phyloP scores from a whole-genome alignment of 2,888 invertebrate species.

The Anodontia alba region DNA sequence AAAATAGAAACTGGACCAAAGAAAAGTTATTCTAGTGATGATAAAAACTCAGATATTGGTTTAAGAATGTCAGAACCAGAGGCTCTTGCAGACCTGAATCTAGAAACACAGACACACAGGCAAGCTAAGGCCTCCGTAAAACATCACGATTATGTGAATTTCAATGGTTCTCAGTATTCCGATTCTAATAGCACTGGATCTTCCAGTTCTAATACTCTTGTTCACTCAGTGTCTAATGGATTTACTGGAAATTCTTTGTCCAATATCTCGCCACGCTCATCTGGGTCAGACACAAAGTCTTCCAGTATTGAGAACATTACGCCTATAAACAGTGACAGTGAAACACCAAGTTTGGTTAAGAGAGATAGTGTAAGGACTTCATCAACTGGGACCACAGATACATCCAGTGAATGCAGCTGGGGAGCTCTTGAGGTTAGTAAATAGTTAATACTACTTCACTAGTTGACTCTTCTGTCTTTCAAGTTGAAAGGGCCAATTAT shows the following conservation, averaged over 20 bases:
- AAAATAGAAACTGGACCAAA: too few relatives aligned
- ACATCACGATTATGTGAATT: constrained; percentile 57
- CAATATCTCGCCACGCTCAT: constrained; percentile 50
- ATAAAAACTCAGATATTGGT: background rate
- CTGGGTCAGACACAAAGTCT: constrained; percentile 59
- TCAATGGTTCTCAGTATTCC: constrained; percentile 40
- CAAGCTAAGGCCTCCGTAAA: background rate
- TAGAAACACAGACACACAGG: background rate
- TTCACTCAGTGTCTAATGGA: constrained; percentile 42
- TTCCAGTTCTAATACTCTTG: constrained; percentile 35
- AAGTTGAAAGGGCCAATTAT: background rate
- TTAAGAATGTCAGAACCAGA: constrained; percentile 28
- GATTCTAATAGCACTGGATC: constrained; percentile 50
- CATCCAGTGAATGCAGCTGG: constrained; percentile 72
- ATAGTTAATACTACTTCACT: too few relatives aligned
- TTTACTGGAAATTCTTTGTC: constrained; percentile 39
- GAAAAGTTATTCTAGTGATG: background rate
- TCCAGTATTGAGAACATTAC: constrained; percentile 74
- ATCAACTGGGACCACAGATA: constrained; percentile 69
- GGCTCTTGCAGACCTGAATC: background rate
- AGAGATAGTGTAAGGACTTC: constrained; percentile 49
- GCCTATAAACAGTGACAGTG: constrained; percentile 77
- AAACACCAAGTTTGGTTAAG: constrained; percentile 40
- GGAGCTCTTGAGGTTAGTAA: constrained; percentile 64
- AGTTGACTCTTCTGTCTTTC: background rate